Base-by-base conservation (phyloP, 2,888 invertebrate genomes). In the Hipparchia semele region DNA sequence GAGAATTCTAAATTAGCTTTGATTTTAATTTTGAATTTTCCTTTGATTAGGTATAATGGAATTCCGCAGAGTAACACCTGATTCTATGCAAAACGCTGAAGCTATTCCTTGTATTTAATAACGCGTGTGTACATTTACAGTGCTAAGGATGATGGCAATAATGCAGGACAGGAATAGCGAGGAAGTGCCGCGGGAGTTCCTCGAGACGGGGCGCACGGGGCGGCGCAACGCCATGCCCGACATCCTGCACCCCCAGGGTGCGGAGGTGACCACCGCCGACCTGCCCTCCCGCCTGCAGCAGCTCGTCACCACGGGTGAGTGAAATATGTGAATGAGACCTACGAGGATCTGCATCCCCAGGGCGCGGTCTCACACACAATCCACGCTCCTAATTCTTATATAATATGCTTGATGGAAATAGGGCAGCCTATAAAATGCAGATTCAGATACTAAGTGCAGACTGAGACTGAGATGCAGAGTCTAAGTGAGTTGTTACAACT, bases 211-310 rank as follows among this genome's bases (percentile, higher is more conserved):
- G 4, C 95, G 98, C 77, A 98, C 98, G 53, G 98, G 98, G 23
- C 95, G 98, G 71, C 93, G 98, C 79, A 98, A 98, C 91, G 98
- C 98, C 66, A 94, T 98, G 94, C 97, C 98, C 1, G 97, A 98
- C 87, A 97, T 98, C 80, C 91, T 96, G 80, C 96, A 97, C 69
- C 96, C 96, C 73, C 96, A 96, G 82, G 96, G 96, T 81, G 96
- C 96, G 53, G 94, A 95, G 79, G 95, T 96, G 76, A 95, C 96
- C 73, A 96, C 97, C 2, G 96, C 97, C 8, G 97, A 97, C 86
- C 94, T 98, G 80, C 96, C 98, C 5, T 95, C 96, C 73, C 95
- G 96, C 81, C 92, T 98, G 82, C 96, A 96, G 86, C 95, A 96
- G 76, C 95, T 97, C 70, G 95, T 94, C 75, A 96, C 96, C 61